Evolutionary conservation across 2,888 invertebrate species (phyloP).

Genomic region (Dorcus hopei): DNA sequence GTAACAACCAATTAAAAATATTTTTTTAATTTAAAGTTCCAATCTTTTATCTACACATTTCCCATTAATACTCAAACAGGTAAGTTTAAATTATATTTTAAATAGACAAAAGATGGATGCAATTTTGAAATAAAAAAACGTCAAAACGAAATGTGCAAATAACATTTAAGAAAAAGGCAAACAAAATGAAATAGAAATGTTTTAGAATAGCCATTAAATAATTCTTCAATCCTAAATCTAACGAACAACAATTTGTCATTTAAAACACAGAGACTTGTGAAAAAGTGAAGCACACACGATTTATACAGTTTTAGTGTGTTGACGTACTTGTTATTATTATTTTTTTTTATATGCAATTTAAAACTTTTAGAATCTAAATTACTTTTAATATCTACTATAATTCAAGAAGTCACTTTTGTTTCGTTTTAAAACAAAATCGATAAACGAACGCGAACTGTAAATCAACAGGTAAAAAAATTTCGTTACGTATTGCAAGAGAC

Average conservation of each 20-base stretch:
- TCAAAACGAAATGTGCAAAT: no score
- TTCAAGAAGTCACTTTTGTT: not conserved
- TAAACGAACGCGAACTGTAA: no score
- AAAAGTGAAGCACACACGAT: constrained; percentile 9
- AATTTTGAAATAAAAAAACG: no score
- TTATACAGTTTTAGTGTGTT: constrained; percentile 3
- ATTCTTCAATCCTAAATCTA: constrained; percentile 8
- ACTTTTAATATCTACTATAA: not conserved
- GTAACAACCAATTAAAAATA: constrained; percentile 7
- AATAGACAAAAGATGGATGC: not conserved
- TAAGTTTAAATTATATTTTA: not conserved
- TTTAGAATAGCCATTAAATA: constrained; percentile 1
- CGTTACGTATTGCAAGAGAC: no score
- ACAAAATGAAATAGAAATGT: not conserved
- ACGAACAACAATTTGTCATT: constrained; percentile 6
- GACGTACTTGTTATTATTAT: no score
- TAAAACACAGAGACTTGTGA: constrained; percentile 13
- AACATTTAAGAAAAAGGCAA: no score
- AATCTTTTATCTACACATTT: not conserved
- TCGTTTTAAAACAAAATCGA: no score
- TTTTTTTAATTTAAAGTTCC: constrained; percentile 3
- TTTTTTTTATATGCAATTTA: not conserved
- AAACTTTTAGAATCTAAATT: not conserved
- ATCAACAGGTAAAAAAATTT: no score
- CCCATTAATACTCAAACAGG: not conserved